Percentiles rank a stretch among this genome's conserved stretches.
phyloP scores from a whole-genome alignment of 2,888 invertebrate genomes.

The Pyrochroa serraticornis region DNA sequence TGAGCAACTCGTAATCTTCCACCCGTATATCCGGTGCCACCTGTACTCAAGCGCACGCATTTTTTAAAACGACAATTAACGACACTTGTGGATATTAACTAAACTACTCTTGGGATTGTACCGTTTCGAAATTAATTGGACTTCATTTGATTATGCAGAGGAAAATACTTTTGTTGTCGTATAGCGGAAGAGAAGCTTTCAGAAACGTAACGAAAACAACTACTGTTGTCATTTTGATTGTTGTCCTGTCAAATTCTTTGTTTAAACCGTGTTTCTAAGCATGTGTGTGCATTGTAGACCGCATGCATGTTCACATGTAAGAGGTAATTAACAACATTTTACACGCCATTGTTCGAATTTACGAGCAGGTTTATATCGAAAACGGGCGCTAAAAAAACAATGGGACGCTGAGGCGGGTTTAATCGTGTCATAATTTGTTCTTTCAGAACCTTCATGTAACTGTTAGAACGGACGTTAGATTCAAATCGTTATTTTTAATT shows the following conservation, averaged over 20 bases:
- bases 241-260: too few species aligned
- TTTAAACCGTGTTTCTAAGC: too few species aligned
- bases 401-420: neutral
- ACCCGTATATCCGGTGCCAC: conserved; percentile 52
- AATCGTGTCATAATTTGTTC: neutral
- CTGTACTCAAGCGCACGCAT: conserved; percentile 7
- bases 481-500: too few species aligned
- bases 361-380: neutral
- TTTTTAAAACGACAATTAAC: conserved; percentile 3
- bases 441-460: too few species aligned
- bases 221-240: too few species aligned
- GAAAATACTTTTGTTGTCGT: too few species aligned
- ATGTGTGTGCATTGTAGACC: neutral
- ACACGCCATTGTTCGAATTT: conserved; percentile 11
- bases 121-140: neutral
- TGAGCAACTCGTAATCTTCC: conserved; percentile 48
- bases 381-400: neutral
- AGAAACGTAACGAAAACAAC: too few species aligned
- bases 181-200: too few species aligned
- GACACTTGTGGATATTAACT: neutral
- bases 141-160: too few species aligned
- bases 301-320: conserved; percentile 12
- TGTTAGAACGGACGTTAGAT: too few species aligned
- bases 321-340: conserved; percentile 15
- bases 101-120: neutral